Conservation (phyloP, 2,113 vertebrate species). For the Hippolais icterina region DNA sequence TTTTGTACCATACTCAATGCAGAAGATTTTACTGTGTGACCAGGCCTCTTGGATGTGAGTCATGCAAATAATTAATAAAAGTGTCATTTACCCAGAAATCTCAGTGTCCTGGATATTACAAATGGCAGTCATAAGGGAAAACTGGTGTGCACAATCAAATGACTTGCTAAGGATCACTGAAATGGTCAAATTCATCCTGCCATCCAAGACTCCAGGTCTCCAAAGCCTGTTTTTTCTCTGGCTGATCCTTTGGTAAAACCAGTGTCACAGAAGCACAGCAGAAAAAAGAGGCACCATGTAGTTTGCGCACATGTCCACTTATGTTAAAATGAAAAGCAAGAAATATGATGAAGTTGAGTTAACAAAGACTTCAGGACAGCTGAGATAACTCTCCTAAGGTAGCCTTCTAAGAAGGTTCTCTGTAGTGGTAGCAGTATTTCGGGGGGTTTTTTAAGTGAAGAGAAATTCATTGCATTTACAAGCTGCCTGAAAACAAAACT, state of each 20-base stretch:
- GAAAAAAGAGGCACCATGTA: rapidly evolving
- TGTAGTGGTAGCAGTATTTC: background rate
- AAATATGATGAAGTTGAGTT: background rate
- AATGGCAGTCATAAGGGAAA: background rate
- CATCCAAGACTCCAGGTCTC: background rate
- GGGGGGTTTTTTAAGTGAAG: background rate
- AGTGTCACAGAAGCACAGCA: background rate
- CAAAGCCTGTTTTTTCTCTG: background rate
- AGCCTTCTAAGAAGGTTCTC: background rate
- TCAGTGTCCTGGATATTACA: background rate
- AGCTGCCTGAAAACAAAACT: background rate
- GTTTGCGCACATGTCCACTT: background rate
- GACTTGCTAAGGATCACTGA: background rate
- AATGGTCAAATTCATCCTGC: background rate
- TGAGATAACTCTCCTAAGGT: background rate
- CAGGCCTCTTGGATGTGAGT: background rate
- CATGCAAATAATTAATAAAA: slow-evolving; percentile 17
- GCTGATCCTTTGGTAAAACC: background rate
- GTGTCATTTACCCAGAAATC: background rate
- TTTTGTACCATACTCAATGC: background rate
- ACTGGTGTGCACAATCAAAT: background rate
- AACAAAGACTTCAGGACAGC: background rate
- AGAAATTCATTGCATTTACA: background rate
- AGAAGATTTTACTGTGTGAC: background rate
- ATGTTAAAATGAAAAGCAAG: background rate